Evolutionary conservation across 2,113 vertebrate genomes (phyloP).

Genomic region (Antechinus flavipes): DNA sequence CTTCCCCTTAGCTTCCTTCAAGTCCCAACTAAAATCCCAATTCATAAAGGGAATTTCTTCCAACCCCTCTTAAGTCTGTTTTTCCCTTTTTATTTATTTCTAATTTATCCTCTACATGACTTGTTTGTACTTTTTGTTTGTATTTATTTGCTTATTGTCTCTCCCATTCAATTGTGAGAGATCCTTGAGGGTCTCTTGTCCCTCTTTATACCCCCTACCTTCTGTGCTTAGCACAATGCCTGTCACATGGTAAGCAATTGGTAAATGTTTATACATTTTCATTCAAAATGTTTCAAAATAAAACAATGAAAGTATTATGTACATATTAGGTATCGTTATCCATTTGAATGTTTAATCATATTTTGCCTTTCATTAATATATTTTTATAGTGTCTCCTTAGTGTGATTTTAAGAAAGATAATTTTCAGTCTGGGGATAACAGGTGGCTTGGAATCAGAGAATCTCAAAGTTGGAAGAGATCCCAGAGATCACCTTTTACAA

Average conservation of each 20-base stretch:
- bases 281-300: no score
- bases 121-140: neutral
- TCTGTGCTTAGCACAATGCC: neutral
- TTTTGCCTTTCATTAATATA: neutral
- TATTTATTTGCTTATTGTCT: neutral
- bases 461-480: neutral
- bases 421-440: neutral
- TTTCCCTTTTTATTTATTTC: neutral
- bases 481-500: neutral
- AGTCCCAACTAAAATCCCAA: neutral
- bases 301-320: neutral
- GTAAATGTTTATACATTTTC: neutral
- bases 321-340: neutral
- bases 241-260: neutral
- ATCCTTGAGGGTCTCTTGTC: no score
- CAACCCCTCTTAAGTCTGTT: neutral
- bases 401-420: neutral
- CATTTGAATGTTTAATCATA: neutral
- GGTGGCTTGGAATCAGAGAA: neutral
- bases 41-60: neutral
- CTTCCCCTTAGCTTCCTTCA: neutral
- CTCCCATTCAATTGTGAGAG: neutral
- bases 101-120: neutral
- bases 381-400: neutral
- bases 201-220: neutral